Conservation (phyloP, 2,797 vertebrate genomes). For the Urocyon cinereoargenteus region DNA sequence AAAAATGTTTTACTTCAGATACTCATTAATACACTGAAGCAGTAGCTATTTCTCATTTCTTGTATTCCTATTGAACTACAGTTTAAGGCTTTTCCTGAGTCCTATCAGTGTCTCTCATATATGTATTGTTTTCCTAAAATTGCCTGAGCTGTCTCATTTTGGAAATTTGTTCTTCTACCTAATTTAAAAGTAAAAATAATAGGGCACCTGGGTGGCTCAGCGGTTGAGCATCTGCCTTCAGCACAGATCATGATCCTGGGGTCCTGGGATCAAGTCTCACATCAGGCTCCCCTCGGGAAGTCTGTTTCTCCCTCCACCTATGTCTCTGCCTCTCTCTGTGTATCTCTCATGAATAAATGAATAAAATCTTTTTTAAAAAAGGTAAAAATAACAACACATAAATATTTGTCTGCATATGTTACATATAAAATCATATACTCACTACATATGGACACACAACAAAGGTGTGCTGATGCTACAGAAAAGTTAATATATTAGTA, state of each 20-base stretch:
- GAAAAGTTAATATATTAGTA: background rate
- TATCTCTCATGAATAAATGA: too few relatives aligned
- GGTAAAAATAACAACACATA: background rate
- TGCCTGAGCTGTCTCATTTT: background rate
- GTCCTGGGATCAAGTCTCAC: too few relatives aligned
- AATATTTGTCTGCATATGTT: background rate
- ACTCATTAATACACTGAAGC: background rate
- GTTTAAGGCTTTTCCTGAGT: background rate
- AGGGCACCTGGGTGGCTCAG: too few relatives aligned
- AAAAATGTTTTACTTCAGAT: slow-evolving; percentile 25
- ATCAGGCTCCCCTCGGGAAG: too few relatives aligned
- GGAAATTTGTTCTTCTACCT: background rate
- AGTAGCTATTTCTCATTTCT: background rate
- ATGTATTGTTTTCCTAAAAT: background rate
- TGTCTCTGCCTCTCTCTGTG: too few relatives aligned
- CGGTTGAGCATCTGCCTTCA: too few relatives aligned
- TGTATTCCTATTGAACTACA: background rate
- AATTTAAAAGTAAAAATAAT: background rate
- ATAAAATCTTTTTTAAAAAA: background rate
- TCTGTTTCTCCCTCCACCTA: too few relatives aligned
- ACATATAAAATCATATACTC: background rate
- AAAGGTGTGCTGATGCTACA: background rate
- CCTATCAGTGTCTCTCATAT: background rate
- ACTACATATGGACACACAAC: background rate
- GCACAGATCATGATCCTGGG: too few relatives aligned